A percentile compares a stretch with the other conserved stretches of the same genome.
phyloP scores from a whole-genome alignment of 2,113 vertebrate species.

The Atrichornis clamosus region DNA sequence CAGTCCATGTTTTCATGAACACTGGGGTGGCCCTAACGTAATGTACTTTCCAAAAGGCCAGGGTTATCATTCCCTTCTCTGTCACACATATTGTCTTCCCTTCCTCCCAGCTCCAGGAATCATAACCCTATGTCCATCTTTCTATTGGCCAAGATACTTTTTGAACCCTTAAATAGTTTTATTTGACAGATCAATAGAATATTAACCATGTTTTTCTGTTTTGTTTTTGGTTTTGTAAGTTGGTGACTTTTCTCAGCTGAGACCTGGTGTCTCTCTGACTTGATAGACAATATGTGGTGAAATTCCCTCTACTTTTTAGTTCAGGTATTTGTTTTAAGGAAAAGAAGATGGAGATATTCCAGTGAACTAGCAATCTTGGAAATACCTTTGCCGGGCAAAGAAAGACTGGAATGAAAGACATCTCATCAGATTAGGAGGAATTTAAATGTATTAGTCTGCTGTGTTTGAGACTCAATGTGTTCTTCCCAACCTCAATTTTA shows the following conservation, averaged over 20 bases:
- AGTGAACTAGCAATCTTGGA: not conserved
- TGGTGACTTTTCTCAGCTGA: not conserved
- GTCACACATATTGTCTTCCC: not conserved
- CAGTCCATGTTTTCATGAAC: not conserved
- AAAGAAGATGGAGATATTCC: not conserved
- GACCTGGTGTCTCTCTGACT: not conserved
- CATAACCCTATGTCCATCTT: not conserved
- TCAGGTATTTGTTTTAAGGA: not conserved
- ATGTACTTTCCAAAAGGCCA: not conserved
- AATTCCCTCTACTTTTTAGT: not conserved
- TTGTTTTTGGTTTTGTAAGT: not conserved
- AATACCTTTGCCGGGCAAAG: not conserved
- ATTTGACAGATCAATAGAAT: not conserved
- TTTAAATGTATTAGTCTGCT: not conserved
- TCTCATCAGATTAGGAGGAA: not conserved
- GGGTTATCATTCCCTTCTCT: not conserved
- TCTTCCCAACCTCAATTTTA: slow-evolving; percentile 13
- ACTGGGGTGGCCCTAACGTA: not conserved
- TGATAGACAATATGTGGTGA: not conserved
- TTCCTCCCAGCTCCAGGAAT: not conserved
- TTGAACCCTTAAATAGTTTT: not conserved
- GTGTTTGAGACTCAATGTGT: not conserved
- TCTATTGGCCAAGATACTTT: not conserved
- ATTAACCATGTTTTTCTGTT: not conserved
- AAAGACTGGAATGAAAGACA: not conserved